These are phyloP conservation scores for Dendroctonus valens DNA, from an alignment of 1,140 invertebrate genomes.

Conservation along the genomic window DNA sequence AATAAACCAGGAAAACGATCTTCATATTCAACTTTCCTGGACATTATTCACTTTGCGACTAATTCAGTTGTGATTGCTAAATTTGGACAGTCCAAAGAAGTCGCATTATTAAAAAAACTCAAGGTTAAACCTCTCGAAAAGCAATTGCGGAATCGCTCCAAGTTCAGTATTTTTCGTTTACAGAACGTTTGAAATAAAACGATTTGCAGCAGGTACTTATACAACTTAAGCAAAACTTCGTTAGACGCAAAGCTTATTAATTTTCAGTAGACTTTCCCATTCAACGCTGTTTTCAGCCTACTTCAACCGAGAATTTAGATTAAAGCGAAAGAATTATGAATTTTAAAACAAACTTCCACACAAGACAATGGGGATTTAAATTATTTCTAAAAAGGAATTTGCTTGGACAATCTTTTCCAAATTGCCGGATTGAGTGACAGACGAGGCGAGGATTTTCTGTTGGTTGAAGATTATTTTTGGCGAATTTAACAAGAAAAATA, in stretches of 20 bases:
- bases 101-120: no score
- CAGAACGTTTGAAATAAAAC: no score
- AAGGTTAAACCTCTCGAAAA: no score
- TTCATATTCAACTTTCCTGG: no score
- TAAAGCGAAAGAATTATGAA: conserved; percentile 20
- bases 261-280: conserved; percentile 7
- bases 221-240: conserved; percentile 14
- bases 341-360: conserved; percentile 15
- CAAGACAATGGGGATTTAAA: conserved; percentile 15
- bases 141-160: no score
- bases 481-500: conserved; percentile 10
- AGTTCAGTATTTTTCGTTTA: no score
- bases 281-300: conserved; percentile 11
- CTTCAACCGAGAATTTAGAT: conserved; percentile 12
- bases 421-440: conserved; percentile 11
- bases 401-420: conserved; percentile 5
- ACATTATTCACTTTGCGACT: no score
- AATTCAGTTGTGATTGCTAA: no score
- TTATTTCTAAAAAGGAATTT: conserved; percentile 13
- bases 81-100: no score
- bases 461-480: conserved; percentile 10
- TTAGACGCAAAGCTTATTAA: conserved; percentile 16
- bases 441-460: neutral
- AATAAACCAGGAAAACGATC: no score
- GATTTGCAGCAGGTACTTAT: neutral